A percentile compares a stretch with the other conserved stretches of the same genome.
These are phyloP conservation scores for Netelia inedita DNA, from an alignment of 2,888 invertebrate species.

Conservation along the genomic window DNA sequence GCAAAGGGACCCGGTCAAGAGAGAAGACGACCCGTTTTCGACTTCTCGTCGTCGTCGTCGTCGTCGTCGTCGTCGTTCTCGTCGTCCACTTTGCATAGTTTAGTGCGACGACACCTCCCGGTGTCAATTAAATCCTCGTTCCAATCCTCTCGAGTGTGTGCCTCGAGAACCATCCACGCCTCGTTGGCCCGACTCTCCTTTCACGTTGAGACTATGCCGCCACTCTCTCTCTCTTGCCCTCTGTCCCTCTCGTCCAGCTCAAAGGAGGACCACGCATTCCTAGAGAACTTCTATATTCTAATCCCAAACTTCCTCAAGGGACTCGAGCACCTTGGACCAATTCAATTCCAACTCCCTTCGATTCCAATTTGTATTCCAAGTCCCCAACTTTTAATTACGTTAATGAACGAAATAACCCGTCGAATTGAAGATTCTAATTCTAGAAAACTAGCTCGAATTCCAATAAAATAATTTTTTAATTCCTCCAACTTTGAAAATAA, in stretches of 20 bases:
- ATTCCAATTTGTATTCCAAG: constrained; percentile 11
- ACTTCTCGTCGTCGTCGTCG: constrained; percentile 66
- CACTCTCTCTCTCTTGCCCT: constrained; percentile 47
- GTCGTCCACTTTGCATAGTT: constrained; percentile 81
- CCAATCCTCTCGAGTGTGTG: constrained; percentile 67
- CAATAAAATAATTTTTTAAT: too few relatives aligned
- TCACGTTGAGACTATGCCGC: constrained; percentile 51
- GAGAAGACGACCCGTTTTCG: constrained; percentile 46
- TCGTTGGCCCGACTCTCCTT: constrained; percentile 59
- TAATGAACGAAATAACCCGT: not conserved
- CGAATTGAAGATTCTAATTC: not conserved
- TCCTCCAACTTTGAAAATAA: too few relatives aligned
- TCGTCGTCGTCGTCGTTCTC: constrained; percentile 66
- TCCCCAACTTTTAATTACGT: constrained; percentile 1
- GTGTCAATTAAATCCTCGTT: constrained; percentile 83
- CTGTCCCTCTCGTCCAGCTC: constrained; percentile 69
- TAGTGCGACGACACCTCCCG: constrained; percentile 82
- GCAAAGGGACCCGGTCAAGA: constrained; percentile 57
- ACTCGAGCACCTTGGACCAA: constrained; percentile 36
- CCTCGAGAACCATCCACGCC: constrained; percentile 63
- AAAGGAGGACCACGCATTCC: constrained; percentile 71
- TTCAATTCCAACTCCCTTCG: constrained; percentile 29
- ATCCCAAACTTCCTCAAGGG: constrained; percentile 35
- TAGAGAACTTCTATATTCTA: constrained; percentile 62
- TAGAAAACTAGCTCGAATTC: too few relatives aligned